Percentiles rank a stretch among this genome's conserved stretches.
Evolutionary conservation across 2,888 invertebrate species (phyloP).

Genomic region (Gymnosoma rotundatum): DNA sequence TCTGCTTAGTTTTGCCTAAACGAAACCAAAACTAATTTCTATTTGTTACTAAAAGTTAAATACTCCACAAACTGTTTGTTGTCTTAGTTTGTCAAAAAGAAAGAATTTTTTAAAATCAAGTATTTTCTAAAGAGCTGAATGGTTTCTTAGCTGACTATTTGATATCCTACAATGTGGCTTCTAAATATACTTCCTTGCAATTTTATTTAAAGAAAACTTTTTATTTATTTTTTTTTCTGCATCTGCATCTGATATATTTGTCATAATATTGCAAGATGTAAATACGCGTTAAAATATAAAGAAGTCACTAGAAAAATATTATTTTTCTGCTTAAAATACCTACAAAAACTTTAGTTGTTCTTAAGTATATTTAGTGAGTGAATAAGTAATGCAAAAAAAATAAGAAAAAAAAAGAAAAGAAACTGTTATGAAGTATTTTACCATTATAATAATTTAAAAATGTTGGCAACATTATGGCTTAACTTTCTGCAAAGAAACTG

Average conservation of each 20-base stretch:
- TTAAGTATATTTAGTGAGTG: slow-evolving; percentile 36
- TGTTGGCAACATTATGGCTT: slow-evolving; percentile 28
- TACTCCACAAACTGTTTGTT: slow-evolving; percentile 23
- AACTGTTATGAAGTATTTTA: slow-evolving; percentile 3
- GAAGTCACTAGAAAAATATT: slow-evolving; percentile 60
- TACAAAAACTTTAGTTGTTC: slow-evolving; percentile 39
- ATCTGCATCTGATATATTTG: slow-evolving; percentile 56
- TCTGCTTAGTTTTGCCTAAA: background rate
- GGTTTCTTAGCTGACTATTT: background rate
- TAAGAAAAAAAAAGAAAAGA: background rate
- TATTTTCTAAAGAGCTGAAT: slow-evolving; percentile 23
- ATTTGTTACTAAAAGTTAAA: slow-evolving; percentile 22
- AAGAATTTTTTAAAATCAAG: background rate
- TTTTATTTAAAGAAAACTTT: slow-evolving; percentile 48
- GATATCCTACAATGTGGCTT: slow-evolving; percentile 40
- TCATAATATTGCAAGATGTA: slow-evolving; percentile 64
- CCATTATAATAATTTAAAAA: slow-evolving; percentile 44
- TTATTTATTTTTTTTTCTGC: slow-evolving; percentile 14
- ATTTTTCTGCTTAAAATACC: slow-evolving; percentile 60
- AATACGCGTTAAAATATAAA: slow-evolving; percentile 50
- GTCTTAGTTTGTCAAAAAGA: slow-evolving; percentile 24
- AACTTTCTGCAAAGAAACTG: slow-evolving; percentile 18
- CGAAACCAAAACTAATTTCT: slow-evolving; percentile 18
- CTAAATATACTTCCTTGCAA: slow-evolving; percentile 64
- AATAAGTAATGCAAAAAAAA: slow-evolving; percentile 1